These are phyloP conservation scores for Corythornis madagascariensis DNA, from an alignment of 2,113 vertebrate species.

Conservation along the genomic window DNA sequence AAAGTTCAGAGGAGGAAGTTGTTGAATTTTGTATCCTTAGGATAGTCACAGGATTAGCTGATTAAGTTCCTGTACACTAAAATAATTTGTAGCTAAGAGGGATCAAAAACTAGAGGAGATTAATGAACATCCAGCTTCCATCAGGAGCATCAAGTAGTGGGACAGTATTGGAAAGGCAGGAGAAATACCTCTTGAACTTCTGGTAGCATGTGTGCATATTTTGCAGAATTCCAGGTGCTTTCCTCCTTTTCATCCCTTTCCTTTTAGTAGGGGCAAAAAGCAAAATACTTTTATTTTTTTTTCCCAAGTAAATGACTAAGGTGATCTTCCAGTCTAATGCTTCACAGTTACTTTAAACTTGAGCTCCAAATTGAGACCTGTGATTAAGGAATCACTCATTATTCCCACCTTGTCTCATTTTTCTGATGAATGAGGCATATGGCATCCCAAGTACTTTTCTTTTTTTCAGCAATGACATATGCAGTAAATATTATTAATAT, in stretches of 20 bases:
- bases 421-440: background rate
- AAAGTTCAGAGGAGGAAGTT: background rate
- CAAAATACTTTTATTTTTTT: background rate
- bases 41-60: background rate
- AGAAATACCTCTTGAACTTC: background rate
- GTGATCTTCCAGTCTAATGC: background rate
- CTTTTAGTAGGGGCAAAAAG: background rate
- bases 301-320: background rate
- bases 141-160: background rate
- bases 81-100: background rate
- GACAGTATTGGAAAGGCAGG: background rate
- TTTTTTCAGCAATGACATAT: background rate
- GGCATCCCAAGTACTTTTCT: background rate
- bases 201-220: background rate
- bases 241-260: background rate
- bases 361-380: background rate
- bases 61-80: background rate
- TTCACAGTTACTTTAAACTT: background rate
- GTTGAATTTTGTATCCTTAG: background rate
- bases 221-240: background rate
- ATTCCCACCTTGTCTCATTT: background rate
- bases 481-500: background rate
- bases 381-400: background rate
- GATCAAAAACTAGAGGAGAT: background rate
- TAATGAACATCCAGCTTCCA: background rate